Evolutionary conservation across 2,797 vertebrate species (phyloP).

Genomic region (Acanthurus lineatus): DNA sequence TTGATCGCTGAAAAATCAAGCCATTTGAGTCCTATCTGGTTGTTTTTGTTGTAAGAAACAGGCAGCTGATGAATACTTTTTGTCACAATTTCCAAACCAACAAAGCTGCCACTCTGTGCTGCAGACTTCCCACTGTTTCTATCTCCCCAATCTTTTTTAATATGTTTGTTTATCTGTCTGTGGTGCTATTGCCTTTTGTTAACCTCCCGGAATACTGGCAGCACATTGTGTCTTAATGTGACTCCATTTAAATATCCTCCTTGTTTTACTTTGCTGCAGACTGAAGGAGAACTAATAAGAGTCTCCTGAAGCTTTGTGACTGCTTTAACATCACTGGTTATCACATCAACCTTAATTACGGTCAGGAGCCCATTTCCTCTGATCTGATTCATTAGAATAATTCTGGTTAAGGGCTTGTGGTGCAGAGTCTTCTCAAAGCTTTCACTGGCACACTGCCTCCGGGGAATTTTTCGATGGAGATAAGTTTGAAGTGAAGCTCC

Average conservation of each 20-base stretch:
- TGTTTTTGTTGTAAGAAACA: conserved; percentile 54
- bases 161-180: conserved; percentile 76
- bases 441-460: conserved; percentile 42
- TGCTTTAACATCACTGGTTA: conserved; percentile 64
- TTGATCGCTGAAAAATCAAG: conserved; percentile 31
- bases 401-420: conserved; percentile 61
- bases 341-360: conserved; percentile 78
- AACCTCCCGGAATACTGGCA: conserved; percentile 61
- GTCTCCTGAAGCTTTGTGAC: conserved; percentile 55
- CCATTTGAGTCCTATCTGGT: conserved; percentile 45
- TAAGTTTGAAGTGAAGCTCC: conserved; percentile 66
- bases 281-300: conserved; percentile 45
- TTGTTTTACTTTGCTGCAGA: conserved; percentile 57
- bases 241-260: conserved; percentile 52
- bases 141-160: conserved; percentile 63
- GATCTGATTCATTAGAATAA: conserved; percentile 75
- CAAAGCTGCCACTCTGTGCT: conserved; percentile 50
- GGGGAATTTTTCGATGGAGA: conserved; percentile 62
- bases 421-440: conserved; percentile 60
- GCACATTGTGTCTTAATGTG: conserved; percentile 51
- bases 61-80: conserved; percentile 60
- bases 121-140: conserved; percentile 62
- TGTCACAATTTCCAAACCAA: conserved; percentile 60
- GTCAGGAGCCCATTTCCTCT: conserved; percentile 73
- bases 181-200: conserved; percentile 62